phyloP scores from a whole-genome alignment of 1,140 invertebrate genomes.

The Copidosoma floridanum region DNA sequence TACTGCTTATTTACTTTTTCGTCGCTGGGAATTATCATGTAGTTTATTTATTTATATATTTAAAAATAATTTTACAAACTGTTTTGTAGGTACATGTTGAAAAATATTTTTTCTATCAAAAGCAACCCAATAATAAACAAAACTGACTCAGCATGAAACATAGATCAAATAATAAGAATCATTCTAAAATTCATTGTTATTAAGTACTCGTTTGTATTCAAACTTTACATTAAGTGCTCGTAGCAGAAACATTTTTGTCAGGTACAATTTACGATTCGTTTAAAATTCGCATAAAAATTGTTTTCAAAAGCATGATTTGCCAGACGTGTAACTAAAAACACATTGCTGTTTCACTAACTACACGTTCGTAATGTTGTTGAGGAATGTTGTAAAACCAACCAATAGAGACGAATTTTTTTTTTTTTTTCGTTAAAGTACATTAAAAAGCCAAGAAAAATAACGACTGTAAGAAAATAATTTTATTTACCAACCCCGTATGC shows the following conservation, averaged over 20 bases:
- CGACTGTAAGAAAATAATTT: conserved; percentile 6
- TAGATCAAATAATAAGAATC: neutral
- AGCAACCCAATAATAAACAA: neutral
- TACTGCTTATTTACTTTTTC: neutral
- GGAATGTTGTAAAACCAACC: conserved; percentile 2
- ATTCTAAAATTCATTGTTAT: conserved; percentile 1
- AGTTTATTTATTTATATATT: neutral
- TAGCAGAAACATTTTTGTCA: conserved; percentile 4
- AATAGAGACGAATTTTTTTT: neutral
- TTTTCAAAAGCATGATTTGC: neutral
- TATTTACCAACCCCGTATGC: neutral
- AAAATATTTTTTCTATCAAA: conserved; percentile 10
- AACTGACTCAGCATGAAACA: neutral
- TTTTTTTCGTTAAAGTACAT: neutral
- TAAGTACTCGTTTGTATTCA: conserved; percentile 24
- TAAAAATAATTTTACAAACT: conserved; percentile 8
- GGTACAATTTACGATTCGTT: conserved; percentile 19
- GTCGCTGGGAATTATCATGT: too few relatives aligned
- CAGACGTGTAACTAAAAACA: neutral
- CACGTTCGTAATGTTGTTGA: conserved; percentile 1
- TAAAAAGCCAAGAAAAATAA: neutral
- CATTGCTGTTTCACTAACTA: neutral
- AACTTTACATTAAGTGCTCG: neutral
- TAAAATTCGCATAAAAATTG: neutral
- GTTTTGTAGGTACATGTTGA: neutral